phyloP scores from a whole-genome alignment of 2,113 vertebrate genomes.

The Cebidichthys violaceus region DNA sequence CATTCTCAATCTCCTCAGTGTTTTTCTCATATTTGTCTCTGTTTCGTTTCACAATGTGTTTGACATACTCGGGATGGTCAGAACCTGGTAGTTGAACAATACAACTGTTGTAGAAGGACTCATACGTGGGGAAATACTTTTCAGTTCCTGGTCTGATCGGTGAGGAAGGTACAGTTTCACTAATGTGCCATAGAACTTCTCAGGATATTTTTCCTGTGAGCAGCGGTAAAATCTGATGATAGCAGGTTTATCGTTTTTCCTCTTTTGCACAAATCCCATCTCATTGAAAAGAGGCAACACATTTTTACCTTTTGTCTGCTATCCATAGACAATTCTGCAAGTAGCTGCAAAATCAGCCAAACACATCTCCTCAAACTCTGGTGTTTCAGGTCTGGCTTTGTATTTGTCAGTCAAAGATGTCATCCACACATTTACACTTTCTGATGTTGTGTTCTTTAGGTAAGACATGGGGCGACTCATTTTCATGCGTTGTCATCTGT shows the following conservation, averaged over 20 bases:
- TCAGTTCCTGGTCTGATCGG: not conserved
- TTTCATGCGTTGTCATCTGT: not conserved
- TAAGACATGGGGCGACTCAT: not conserved
- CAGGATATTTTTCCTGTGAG: conserved; percentile 26
- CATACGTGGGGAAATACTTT: not conserved
- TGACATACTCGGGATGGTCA: not conserved
- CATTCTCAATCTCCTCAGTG: not conserved
- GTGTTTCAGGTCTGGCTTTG: conserved; percentile 38
- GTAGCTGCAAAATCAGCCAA: conserved; percentile 48
- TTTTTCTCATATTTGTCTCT: conserved; percentile 12
- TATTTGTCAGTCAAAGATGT: conserved; percentile 42
- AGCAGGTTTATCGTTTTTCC: conserved; percentile 15
- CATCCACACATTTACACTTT: not conserved
- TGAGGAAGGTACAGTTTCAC: conserved; percentile 38
- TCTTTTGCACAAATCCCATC: conserved; percentile 25
- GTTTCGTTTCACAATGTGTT: not conserved
- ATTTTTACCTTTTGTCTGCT: conserved; percentile 3
- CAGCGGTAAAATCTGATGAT: conserved; percentile 19
- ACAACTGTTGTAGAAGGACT: conserved; percentile 1
- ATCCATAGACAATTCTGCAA: conserved; percentile 34
- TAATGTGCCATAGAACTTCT: conserved; percentile 26
- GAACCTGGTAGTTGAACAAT: not conserved
- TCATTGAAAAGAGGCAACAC: conserved; percentile 24
- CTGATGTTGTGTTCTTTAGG: not conserved
- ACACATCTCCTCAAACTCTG: conserved; percentile 42